phyloP scores from a whole-genome alignment of 37 sponge, comb jelly and placozoan genomes.

The Chondrosia reniformis region DNA sequence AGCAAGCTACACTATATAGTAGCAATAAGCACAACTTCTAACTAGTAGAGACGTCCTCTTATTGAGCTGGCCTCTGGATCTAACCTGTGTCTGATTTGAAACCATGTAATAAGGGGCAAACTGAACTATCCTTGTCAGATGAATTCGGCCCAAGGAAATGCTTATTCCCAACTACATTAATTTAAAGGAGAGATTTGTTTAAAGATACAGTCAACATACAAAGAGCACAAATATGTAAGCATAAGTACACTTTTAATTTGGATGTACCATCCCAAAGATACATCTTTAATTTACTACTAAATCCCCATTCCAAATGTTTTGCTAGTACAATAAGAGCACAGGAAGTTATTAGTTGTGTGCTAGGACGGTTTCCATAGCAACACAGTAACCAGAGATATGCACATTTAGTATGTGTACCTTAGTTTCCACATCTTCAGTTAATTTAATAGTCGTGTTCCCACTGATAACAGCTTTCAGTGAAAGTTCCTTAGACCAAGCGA shows the following conservation, averaged over 20 bases:
- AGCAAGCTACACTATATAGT: too few relatives aligned
- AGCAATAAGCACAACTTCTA: neutral
- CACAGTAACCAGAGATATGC: too few relatives aligned
- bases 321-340: neutral
- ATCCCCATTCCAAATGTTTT: too few relatives aligned
- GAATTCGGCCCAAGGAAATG: slow-evolving; percentile 52
- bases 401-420: slow-evolving; percentile 27
- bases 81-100: slow-evolving; percentile 73
- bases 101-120: slow-evolving; percentile 84
- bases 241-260: too few relatives aligned
- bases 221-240: too few relatives aligned
- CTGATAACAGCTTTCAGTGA: slow-evolving; percentile 62
- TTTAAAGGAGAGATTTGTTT: too few relatives aligned
- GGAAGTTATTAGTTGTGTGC: too few relatives aligned
- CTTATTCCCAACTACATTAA: slow-evolving; percentile 75
- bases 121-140: slow-evolving; percentile 69
- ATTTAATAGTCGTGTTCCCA: slow-evolving; percentile 40
- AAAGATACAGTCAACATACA: too few relatives aligned
- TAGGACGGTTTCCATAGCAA: neutral
- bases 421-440: slow-evolving; percentile 4
- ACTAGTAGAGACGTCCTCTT: neutral
- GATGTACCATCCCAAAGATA: too few relatives aligned
- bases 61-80: neutral
- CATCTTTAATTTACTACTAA: too few relatives aligned
- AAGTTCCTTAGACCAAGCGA: slow-evolving; percentile 49